These are phyloP conservation scores for Corythornis leucogaster DNA, from an alignment of 2,797 vertebrate genomes.

Conservation along the genomic window DNA sequence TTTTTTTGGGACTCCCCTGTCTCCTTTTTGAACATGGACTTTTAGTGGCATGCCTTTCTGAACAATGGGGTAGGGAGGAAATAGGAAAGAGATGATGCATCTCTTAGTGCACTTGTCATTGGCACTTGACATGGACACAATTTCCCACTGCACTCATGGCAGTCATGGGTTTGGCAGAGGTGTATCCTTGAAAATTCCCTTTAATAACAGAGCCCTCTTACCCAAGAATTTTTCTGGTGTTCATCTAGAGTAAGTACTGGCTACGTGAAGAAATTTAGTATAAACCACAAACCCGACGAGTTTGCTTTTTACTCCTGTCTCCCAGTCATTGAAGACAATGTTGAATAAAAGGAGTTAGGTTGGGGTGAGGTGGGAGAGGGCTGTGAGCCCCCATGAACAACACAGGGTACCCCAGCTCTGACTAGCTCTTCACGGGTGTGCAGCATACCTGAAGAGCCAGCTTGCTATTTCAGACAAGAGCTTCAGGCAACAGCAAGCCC, in stretches of 20 bases:
- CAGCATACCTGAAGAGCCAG: neutral
- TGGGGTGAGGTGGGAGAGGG: neutral
- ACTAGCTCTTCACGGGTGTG: neutral
- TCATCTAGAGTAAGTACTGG: neutral
- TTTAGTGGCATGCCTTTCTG: no score
- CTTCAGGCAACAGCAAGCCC: slow-evolving; percentile 14
- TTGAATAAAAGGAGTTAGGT: neutral
- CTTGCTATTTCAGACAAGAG: neutral
- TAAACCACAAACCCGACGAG: neutral
- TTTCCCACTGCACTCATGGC: neutral
- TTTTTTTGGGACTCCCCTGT: no score
- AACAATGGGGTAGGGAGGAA: neutral
- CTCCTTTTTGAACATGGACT: no score
- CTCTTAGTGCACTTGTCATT: neutral
- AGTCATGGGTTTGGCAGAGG: neutral
- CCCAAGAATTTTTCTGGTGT: neutral
- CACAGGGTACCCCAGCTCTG: neutral
- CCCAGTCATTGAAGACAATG: neutral
- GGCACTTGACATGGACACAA: neutral
- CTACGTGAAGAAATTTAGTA: neutral
- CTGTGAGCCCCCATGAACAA: neutral
- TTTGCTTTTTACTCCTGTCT: neutral
- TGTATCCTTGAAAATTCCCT: neutral
- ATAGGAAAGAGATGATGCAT: neutral
- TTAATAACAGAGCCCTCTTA: neutral